Evolutionary conservation across 2,888 invertebrate species (phyloP).

Genomic region (Neoascia interrupta): DNA sequence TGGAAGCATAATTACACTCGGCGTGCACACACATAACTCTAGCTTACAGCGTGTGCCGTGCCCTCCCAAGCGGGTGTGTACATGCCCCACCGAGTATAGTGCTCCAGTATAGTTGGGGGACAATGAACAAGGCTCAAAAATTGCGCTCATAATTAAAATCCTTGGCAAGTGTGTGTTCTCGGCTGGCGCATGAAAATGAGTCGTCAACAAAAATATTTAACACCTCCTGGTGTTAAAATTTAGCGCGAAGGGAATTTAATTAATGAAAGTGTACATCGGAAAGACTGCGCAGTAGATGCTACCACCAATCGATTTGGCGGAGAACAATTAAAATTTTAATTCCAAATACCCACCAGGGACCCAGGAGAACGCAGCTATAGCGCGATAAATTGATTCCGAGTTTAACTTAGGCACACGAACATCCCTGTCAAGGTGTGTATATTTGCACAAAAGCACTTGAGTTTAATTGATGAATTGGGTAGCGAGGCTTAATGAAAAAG

Average conservation of each 20-base stretch:
- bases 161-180: neutral
- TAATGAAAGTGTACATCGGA: conserved; percentile 15
- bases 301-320: conserved; percentile 18
- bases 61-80: too few relatives aligned
- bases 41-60: too few relatives aligned
- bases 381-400: too few relatives aligned
- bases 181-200: conserved; percentile 10
- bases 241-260: conserved; percentile 14
- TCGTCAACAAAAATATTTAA: conserved; percentile 46
- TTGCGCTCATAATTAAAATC: conserved; percentile 32
- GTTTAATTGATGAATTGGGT: conserved; percentile 10
- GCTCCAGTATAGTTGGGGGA: neutral
- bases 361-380: neutral
- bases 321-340: conserved; percentile 51
- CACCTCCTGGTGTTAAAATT: conserved; percentile 46
- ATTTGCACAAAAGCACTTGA: too few relatives aligned
- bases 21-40: too few relatives aligned
- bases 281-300: neutral
- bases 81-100: neutral
- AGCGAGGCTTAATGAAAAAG: neutral
- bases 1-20: too few relatives aligned
- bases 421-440: too few relatives aligned
- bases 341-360: neutral
- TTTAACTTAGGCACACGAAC: too few relatives aligned
- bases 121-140: neutral